Base-by-base conservation (phyloP, 2,113 vertebrate species). In the Ornithorhynchus anatinus region DNA sequence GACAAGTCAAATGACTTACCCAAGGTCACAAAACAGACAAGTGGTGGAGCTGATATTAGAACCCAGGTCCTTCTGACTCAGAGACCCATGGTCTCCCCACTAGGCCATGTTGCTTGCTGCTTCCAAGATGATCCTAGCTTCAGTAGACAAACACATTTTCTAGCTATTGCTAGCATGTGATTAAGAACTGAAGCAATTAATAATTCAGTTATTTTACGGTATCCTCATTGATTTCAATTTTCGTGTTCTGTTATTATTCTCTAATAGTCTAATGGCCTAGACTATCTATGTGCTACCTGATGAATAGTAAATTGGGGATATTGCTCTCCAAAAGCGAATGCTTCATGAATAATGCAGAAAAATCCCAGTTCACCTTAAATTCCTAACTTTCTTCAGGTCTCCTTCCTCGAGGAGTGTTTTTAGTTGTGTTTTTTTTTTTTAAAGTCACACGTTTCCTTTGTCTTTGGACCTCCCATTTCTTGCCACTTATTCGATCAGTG, bases 291-390 rank as follows among this genome's bases (percentile, higher is more conserved):
- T 31, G 56, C 58, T 75, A 62, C 58, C 67, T 60, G 42, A 61
- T 72, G 72, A 39, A 73, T 40, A 65, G 76, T 87, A 88, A 88
- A 84, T 78, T 72, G 35, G 22, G 62, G 59, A 16, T 23, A 77
- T 20, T 50, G 69, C 27, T 57, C 32, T 79, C 54, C 60, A 62
- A 69, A 57, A 82, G 59, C 0, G 13, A 82, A 56, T 25, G 66
- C 27, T n/a, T 38, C 64, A 65, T 40, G 74, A 75, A 69, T 0
- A 2, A 63, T 48, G 23, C 32, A 23, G 53, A 65, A 81, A 81
- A 37, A 61, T 45, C 57, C 57, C 54, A 11, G 5, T 20, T 39
- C n/a, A n/a, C n/a, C 56, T 73, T 57, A 69, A 56, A 33, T 35
- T 71, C 61, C 63, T 79, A 25, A 31, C 13, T n/a, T 42, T 73